Base-by-base conservation (phyloP, 2,113 vertebrate genomes). In the Gymnocephalus cernua region DNA sequence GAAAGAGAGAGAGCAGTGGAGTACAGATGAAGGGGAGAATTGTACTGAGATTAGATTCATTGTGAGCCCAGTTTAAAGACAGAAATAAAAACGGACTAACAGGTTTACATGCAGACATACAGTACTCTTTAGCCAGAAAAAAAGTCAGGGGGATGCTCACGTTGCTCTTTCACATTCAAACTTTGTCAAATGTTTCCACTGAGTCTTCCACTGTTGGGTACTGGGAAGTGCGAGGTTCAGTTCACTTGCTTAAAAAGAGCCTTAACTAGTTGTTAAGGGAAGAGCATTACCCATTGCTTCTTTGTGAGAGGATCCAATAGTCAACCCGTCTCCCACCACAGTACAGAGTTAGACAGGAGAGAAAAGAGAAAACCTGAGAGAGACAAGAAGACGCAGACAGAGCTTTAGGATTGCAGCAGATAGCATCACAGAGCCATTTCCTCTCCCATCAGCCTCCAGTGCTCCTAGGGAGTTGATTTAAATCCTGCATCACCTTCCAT, bases 401-500 rank as follows among this genome's bases (percentile, higher is more conserved):
- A 62, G 61, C 56, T 68, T 75, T 59, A 74, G 81, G 62, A 71
- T 79, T 77, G 61, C 67, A 61, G 50, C 4, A 44, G 66, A 83
- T 77, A 77, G 70, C 80, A 80, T 89, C 87, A 75, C 77, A 27
- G 71, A 69, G 80, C 68, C 79, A 84, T 90, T 93, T 89, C 86
- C 79, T 85, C 82, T 89, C 72, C 79, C 76, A 84, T 91, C 90
- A 91, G 91, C 88, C 77, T 61, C 85, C 47, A 50, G 51, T 76
- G 82, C 73, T 80, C 48, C 44, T 50, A 75, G 65, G 15, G 73
- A 75, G 84, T 89, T 89, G 87, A 92, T 94, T 94, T 93, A 94
- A 92, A 92, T 91, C 86, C 87, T 56, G 76, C 92, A 91, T 93
- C 90, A 92, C 81, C 62, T 91, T 80, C 85, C 80, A 89, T 94